phyloP scores from a whole-genome alignment of 2,113 vertebrate species.

The Petrocephalus microphthalmus region DNA sequence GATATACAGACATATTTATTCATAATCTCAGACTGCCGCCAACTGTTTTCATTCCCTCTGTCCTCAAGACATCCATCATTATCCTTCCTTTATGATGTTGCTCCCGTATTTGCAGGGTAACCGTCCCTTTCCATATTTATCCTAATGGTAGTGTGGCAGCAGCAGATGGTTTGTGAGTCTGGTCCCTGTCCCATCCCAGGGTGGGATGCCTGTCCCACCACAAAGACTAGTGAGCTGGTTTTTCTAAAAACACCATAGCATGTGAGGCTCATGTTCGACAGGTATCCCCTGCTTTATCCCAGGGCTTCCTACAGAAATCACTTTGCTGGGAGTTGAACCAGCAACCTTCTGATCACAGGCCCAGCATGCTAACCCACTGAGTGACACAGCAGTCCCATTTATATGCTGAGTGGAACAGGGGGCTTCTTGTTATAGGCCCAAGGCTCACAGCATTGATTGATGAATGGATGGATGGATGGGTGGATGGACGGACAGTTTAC shows the following conservation, averaged over 20 bases:
- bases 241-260: background rate
- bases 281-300: background rate
- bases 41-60: slow-evolving; percentile 28
- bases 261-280: background rate
- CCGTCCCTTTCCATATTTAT: background rate
- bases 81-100: background rate
- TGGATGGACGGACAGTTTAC: background rate
- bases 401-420: background rate
- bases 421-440: background rate
- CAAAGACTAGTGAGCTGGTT: background rate
- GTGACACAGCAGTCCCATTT: background rate
- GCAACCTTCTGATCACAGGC: background rate
- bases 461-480: background rate
- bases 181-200: background rate
- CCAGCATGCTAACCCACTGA: background rate
- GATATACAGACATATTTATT: slow-evolving; percentile 40
- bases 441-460: background rate
- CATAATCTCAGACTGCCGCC: slow-evolving; percentile 42
- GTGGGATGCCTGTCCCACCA: too few species aligned
- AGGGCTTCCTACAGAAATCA: background rate
- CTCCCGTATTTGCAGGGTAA: background rate
- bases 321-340: background rate
- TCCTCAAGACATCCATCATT: background rate
- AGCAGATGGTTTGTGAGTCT: background rate
- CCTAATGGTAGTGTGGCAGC: background rate